These are phyloP conservation scores for Spodoptera littoralis DNA, from an alignment of 2,888 invertebrate genomes.

Conservation along the genomic window DNA sequence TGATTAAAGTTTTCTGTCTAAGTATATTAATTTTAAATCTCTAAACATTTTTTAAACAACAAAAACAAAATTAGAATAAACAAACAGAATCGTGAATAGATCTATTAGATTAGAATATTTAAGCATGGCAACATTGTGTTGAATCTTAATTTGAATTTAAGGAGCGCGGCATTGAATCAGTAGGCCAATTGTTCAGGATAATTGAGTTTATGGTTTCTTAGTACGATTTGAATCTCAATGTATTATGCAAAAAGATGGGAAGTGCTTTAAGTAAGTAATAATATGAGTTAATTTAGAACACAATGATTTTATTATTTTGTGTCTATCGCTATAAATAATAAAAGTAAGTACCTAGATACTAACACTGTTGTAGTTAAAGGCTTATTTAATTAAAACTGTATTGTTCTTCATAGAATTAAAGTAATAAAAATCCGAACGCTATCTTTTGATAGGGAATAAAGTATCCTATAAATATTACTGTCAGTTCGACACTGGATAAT, in stretches of 20 bases:
- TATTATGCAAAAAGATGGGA: not conserved
- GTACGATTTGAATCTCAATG: constrained; percentile 11
- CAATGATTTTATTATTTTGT: too few relatives aligned
- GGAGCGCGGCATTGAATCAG: constrained; percentile 10
- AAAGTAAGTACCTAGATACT: too few relatives aligned
- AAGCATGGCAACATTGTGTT: constrained; percentile 23
- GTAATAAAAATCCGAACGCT: too few relatives aligned
- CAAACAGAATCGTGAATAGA: constrained; percentile 3
- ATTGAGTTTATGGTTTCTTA: constrained; percentile 7
- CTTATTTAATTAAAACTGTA: too few relatives aligned
- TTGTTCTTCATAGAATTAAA: too few relatives aligned
- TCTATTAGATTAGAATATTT: constrained; percentile 40
- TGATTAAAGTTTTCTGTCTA: too few relatives aligned
- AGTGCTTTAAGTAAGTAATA: not conserved
- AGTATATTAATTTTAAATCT: too few relatives aligned
- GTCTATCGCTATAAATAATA: too few relatives aligned
- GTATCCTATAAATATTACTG: too few relatives aligned
- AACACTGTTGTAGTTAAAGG: too few relatives aligned
- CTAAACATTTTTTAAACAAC: not conserved
- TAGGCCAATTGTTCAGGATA: constrained; percentile 10
- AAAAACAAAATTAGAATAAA: constrained; percentile 6
- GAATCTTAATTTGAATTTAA: constrained; percentile 34
- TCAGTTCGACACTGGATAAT: too few relatives aligned
- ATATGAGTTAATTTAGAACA: not conserved
- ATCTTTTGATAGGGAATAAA: too few relatives aligned